Percentiles rank a stretch among this genome's conserved stretches.
These are phyloP conservation scores for Ephestia elutella DNA, from an alignment of 1,140 invertebrate genomes.

Conservation along the genomic window DNA sequence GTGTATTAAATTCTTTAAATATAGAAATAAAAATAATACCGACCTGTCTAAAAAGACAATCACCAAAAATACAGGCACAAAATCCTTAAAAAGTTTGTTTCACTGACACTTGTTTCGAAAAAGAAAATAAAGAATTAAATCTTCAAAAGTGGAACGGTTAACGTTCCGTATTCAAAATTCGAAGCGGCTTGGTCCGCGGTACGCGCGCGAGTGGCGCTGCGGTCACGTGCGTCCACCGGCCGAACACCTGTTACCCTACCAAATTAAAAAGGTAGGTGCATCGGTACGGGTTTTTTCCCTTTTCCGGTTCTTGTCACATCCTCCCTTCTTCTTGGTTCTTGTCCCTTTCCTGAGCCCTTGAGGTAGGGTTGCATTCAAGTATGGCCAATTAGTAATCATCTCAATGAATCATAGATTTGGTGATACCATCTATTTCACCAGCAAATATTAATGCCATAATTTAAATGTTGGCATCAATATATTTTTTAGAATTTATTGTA, in stretches of 20 bases:
- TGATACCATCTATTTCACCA: too few species aligned
- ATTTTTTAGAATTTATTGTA: too few species aligned
- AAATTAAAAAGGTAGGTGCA: slow-evolving; percentile 35
- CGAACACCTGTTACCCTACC: slow-evolving; percentile 43
- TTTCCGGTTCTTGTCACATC: slow-evolving; percentile 18
- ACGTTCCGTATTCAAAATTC: slow-evolving; percentile 42
- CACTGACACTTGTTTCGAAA: slow-evolving; percentile 37
- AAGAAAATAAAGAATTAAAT: slow-evolving; percentile 25
- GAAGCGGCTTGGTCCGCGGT: slow-evolving; percentile 57
- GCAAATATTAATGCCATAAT: too few species aligned
- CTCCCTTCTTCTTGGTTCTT: too few species aligned
- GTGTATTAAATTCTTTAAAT: too few species aligned
- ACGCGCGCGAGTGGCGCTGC: slow-evolving; percentile 61
- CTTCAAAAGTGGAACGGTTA: slow-evolving; percentile 43
- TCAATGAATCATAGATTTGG: too few species aligned
- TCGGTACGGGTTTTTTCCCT: slow-evolving; percentile 18
- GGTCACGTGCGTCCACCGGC: slow-evolving; percentile 44
- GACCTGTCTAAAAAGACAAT: slow-evolving; percentile 38
- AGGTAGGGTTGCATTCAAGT: too few species aligned
- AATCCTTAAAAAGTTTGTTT: slow-evolving; percentile 51
- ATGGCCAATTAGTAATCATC: too few species aligned
- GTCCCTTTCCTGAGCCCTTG: neutral
- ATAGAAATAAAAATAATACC: slow-evolving; percentile 16
- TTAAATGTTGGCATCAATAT: too few species aligned
- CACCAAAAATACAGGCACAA: slow-evolving; percentile 53